These are phyloP conservation scores for Halocynthia aurantium DNA, from an alignment of 23 tunicate genomes.

Conservation along the genomic window DNA sequence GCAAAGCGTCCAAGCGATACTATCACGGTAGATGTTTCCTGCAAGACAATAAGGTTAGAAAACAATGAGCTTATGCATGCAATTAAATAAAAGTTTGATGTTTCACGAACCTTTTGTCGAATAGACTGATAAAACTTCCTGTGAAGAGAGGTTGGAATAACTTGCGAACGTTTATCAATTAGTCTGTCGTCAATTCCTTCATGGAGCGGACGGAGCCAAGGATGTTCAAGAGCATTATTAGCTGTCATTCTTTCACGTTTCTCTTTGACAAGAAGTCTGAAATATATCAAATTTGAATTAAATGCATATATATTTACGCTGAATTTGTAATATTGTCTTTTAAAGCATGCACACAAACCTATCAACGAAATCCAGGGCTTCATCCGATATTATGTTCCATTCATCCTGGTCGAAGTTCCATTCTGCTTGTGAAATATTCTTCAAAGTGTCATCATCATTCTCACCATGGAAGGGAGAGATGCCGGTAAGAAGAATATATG, in stretches of 20 bases:
- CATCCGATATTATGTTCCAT: conserved; percentile 68
- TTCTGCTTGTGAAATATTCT: conserved; percentile 65
- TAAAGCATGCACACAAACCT: conserved; percentile 28
- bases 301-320: not conserved
- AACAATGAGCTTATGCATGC: not conserved
- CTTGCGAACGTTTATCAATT: conserved; percentile 61
- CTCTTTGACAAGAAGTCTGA: conserved; percentile 60
- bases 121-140: conserved; percentile 74
- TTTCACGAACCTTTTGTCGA: conserved; percentile 36
- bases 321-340: not conserved
- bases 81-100: not conserved
- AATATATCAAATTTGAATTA: not conserved
- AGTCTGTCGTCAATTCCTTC: conserved; percentile 64
- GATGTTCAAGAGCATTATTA: conserved; percentile 86
- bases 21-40: conserved; percentile 44
- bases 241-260: conserved; percentile 85
- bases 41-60: not conserved
- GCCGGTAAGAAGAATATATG: conserved; percentile 72
- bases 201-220: conserved; percentile 81
- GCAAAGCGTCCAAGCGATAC: conserved; percentile 75
- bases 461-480: conserved; percentile 83
- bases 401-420: conserved; percentile 70
- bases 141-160: conserved; percentile 75
- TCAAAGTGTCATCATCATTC: conserved; percentile 59
- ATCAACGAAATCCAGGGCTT: conserved; percentile 84